Evolutionary conservation across 2,797 vertebrate species (phyloP), one percentile per base, ranked within the genome.

Genomic region (Enteromius viviparus): DNA sequence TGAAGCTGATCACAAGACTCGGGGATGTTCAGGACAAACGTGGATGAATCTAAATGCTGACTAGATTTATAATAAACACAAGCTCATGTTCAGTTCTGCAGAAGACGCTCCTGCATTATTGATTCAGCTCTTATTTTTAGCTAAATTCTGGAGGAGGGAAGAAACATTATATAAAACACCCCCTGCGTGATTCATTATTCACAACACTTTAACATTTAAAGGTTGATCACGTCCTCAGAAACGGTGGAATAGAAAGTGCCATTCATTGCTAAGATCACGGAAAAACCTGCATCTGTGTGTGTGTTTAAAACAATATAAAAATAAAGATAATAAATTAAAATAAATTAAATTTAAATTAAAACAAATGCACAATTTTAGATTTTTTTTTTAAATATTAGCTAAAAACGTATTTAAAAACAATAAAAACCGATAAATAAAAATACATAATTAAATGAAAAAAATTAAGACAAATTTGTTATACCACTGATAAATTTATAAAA

Each of bases 91-190:
- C 74, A 26, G 51, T 14, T 9, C 23, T 45, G 75, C 55, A 77
- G 34, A 45, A 60, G 53, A 17, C 26, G 55, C 53, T 82, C 9
- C 47, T 82, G 75, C 42, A 82, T 84, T 83, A 81, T 80, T 65
- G 82, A 86, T 82, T 23, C 26, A 19, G n/a, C 37, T 81, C 37
- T 70, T 86, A 85, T 86, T 84, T 85, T 85, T 75, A 78, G 66
- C 26, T 42, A 34, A 83, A 82, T 68, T 79, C 70, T 53, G 62
- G 78, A 55, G 69, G 42, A 14, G 58, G 64, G 75, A 74, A 4
- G 11, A 32, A 40, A 71, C 42, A 55, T 81, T 85, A 82, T 29
- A 83, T 87, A 87, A 83, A 85, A 66, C 78, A 8, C 70, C 64
- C 47, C 26, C 58, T 64, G 70, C 49, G 64, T 83, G 81, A 83